Base-by-base conservation (phyloP, 2,888 invertebrate genomes). In the Dione vanillae region DNA sequence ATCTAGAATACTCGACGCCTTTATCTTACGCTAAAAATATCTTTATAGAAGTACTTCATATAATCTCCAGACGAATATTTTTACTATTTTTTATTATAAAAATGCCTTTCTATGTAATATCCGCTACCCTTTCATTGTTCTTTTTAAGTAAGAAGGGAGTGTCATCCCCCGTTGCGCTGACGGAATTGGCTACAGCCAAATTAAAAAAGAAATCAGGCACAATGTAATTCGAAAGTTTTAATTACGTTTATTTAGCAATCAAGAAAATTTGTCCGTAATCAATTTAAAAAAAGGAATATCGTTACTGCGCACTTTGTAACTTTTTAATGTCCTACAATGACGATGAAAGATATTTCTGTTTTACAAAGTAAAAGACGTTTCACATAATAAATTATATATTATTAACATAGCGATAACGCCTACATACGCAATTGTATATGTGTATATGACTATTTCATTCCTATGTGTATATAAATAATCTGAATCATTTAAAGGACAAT, bases 121-220 rank as follows among this genome's bases (percentile, higher is more conserved):
- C 69, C 54, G 62, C 65, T 76, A 76, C 72, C 74, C 76, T 65
- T 76, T 75, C 75, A 74, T 72, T 76, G 73, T 74, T 75, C 72
- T 72, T 76, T 75, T 76, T 75, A 65, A 67, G 56, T 69, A 67
- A 67, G 41, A 64, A 84, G 92, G 92, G 91, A 86, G 87, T 86
- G 91, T 91, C 92, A 89, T 82, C 88, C 89, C 92, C 92, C 90
- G 89, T 82, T 78, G 91, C 81, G 89, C 82, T 82, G 84, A 82
- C 85, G 83, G 84, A 91, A 92, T 91, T 91, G 91, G 89, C 83
- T 83, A 80, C 86, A 79, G 78, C 83, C 82, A 90, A 93, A 92
- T 92, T 92, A 91, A 92, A 92, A 93, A 93, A 92, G 91, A 92
- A 92, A 92, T 92, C 89, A 85, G 89, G 86, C 85, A 84, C 82